These are phyloP conservation scores for Colaptes auratus DNA, from an alignment of 2,113 vertebrate species.

Conservation along the genomic window DNA sequence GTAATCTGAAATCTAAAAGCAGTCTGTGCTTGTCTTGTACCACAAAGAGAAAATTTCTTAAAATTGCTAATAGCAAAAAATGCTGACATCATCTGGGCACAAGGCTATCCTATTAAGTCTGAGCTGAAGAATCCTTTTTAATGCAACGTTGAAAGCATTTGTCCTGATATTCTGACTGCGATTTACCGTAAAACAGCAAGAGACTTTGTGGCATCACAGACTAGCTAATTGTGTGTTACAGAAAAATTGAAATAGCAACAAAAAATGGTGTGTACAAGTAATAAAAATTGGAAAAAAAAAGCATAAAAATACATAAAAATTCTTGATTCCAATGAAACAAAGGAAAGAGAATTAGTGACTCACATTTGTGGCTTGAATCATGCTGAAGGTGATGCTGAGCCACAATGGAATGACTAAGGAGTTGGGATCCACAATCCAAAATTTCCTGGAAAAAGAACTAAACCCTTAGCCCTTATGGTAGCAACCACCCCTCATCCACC, in stretches of 20 bases:
- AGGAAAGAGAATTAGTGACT: not conserved
- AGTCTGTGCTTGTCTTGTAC: not conserved
- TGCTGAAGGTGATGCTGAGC: not conserved
- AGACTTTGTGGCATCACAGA: not conserved
- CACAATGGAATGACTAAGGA: not conserved
- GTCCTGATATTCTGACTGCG: not conserved
- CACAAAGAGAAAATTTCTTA: conserved; percentile 44
- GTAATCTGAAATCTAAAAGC: conserved; percentile 66
- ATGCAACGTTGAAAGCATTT: not conserved
- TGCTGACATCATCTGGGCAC: not conserved
- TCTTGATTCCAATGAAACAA: not conserved
- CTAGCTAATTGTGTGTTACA: not conserved
- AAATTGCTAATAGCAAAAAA: conserved; percentile 22
- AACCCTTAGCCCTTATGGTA: not conserved
- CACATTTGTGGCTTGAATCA: not conserved
- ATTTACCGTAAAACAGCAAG: not conserved
- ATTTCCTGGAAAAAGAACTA: not conserved
- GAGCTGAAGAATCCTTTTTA: not conserved
- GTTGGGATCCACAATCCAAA: not conserved
- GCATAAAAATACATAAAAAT: not conserved
- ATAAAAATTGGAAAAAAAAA: not conserved
- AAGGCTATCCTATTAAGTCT: not conserved
- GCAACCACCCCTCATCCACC: not conserved
- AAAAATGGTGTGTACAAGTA: not conserved
- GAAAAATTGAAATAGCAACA: not conserved